These are phyloP conservation scores for Porites cylindrica DNA, from an alignment of 92 coral and sea anemone genomes.

Conservation along the genomic window DNA sequence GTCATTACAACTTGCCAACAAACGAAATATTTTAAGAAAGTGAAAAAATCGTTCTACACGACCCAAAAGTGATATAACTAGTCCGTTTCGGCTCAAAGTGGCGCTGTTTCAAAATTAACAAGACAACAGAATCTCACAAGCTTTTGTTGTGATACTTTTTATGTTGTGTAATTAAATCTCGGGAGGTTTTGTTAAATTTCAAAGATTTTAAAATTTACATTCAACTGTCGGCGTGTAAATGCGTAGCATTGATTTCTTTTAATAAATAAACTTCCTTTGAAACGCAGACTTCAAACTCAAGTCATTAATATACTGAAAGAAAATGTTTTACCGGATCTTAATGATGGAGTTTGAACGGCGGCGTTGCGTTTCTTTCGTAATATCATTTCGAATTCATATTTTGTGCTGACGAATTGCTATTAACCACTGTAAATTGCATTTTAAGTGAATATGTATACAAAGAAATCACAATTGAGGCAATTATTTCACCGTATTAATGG, in stretches of 20 bases:
- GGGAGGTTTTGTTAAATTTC: constrained; percentile 56
- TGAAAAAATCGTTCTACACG: constrained; percentile 8
- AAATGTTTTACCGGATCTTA: constrained; percentile 18
- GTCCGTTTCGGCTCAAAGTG: constrained; percentile 3
- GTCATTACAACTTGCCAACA: constrained; percentile 1
- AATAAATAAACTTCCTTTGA: neutral
- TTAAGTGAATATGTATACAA: constrained; percentile 87
- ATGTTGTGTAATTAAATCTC: constrained; percentile 47
- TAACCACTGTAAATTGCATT: constrained; percentile 68
- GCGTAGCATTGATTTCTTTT: constrained; percentile 13
- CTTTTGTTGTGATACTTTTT: constrained; percentile 28
- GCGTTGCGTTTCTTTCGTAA: neutral
- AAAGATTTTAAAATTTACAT: constrained; percentile 42
- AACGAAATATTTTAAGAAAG: constrained; percentile 34
- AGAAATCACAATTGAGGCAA: constrained; percentile 72
- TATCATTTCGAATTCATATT: constrained; percentile 36
- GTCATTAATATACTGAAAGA: constrained; percentile 23
- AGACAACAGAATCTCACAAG: constrained; percentile 4
- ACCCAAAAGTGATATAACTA: neutral
- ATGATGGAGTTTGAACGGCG: constrained; percentile 11
- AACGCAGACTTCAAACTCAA: neutral
- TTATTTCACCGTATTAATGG: constrained; percentile 76
- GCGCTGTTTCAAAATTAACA: neutral
- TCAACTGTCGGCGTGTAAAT: constrained; percentile 24
- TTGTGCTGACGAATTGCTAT: constrained; percentile 43